Percentiles rank a stretch among this genome's conserved stretches.
phyloP scores from a whole-genome alignment of 2,113 vertebrate genomes.

The Lipotes vexillifer region DNA sequence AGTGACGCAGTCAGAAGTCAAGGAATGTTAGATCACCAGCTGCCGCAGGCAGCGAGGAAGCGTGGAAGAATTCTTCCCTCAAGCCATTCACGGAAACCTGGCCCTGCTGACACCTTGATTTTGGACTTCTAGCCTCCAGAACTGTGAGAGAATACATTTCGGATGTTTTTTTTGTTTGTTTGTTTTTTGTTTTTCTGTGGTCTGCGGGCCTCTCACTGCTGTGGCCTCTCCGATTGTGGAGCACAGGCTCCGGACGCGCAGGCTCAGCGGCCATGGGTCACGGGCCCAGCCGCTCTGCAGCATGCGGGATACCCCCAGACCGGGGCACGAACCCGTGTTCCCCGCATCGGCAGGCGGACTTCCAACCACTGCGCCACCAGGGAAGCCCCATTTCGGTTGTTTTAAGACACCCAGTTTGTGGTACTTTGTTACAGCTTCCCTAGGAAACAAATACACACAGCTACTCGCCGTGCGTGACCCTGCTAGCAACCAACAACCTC shows the following conservation, averaged over 20 bases:
- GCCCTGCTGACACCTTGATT: background rate
- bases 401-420: background rate
- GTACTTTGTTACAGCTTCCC: background rate
- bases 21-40: background rate
- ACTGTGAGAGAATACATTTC: background rate
- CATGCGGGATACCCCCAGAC: too few relatives aligned
- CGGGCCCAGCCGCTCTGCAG: too few relatives aligned
- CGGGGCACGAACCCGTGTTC: too few relatives aligned
- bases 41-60: background rate
- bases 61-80: fast-evolving
- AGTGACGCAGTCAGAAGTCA: too few relatives aligned
- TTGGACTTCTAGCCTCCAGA: background rate
- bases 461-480: fast-evolving
- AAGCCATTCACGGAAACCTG: background rate
- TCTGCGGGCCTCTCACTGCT: too few relatives aligned
- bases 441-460: background rate
- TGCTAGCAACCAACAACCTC: background rate
- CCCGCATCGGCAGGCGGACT: too few relatives aligned
- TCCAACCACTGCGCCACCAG: too few relatives aligned
- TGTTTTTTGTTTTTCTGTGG: too few relatives aligned
- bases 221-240: too few relatives aligned
- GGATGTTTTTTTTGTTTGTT: too few relatives aligned
- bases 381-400: background rate
- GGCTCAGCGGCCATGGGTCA: too few relatives aligned
- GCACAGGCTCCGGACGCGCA: too few relatives aligned